These are phyloP conservation scores for Euthynnus affinis DNA, from an alignment of 2,797 vertebrate genomes.

Conservation along the genomic window DNA sequence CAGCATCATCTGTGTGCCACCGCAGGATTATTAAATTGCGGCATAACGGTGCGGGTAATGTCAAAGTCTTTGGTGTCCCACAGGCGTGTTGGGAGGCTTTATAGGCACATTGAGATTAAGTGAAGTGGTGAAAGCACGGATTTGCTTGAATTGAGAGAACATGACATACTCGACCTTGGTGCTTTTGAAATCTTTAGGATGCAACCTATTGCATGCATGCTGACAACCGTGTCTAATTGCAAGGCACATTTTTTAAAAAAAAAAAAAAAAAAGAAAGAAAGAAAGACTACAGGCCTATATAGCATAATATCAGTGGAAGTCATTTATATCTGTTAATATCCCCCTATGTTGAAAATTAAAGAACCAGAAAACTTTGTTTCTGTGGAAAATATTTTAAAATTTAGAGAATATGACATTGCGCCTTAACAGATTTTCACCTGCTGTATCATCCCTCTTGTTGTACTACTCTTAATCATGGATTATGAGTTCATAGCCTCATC, in stretches of 20 bases:
- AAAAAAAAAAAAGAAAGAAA: too few relatives aligned
- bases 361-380: background rate
- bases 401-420: background rate
- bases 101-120: conserved; percentile 56
- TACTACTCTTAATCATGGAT: conserved; percentile 28
- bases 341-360: too few relatives aligned
- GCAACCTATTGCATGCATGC: conserved; percentile 23
- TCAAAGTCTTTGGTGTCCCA: conserved; percentile 60
- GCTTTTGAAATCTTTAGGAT: conserved; percentile 61
- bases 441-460: conserved; percentile 7
- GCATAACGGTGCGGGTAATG: conserved; percentile 56
- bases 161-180: conserved; percentile 65
- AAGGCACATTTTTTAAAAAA: background rate
- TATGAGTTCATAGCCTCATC: conserved; percentile 52
- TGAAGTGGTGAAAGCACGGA: conserved; percentile 71
- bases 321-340: background rate
- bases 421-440: conserved; percentile 32
- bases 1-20: conserved; percentile 40
- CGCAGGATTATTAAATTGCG: conserved; percentile 68
- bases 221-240: conserved; percentile 69
- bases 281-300: background rate
- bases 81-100: conserved; percentile 58
- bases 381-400: conserved; percentile 5
- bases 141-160: conserved; percentile 64
- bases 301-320: conserved; percentile 17